Base-by-base conservation (phyloP, 2,113 vertebrate species). In the Myotis davidii region DNA sequence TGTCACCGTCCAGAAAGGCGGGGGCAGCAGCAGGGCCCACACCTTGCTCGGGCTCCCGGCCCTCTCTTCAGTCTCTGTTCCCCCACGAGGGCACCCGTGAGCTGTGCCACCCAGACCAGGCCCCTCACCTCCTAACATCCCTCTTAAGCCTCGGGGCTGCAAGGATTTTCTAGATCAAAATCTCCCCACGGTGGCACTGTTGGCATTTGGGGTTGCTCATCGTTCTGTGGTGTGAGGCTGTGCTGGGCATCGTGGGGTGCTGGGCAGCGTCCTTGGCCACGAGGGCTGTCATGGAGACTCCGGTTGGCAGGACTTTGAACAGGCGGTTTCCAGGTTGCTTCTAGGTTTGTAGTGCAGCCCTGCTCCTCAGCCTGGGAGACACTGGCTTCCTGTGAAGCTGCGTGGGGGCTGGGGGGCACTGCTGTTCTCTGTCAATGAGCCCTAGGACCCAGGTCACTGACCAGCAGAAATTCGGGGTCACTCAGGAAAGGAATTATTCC, bases 331-430 rank as follows among this genome's bases (percentile, higher is more conserved):
- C 13, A 11, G 21, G 52, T 13, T n/a, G 3, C 8, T 42, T 29
- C 17, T 1, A 20, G 74, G 32, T 90, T 67, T 88, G 65, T 70
- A 61, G 34, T 1, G 0, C 87, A 82, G 39, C n/a, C 59, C 25
- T 79, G 48, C 59, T 91, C 29, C 91, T 87, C 34, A 34, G 65
- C 34, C 88, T 64, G 32, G 77, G 48, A 69, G 50, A 79, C 50
- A 52, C 16, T 17, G 37, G 32, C 12, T 70, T 37, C 29, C 59
- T 12, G 0, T 8, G 16, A 65, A 65, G 48, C 72, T 52, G 59
- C 17, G 70, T 2, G 5, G 25, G n/a, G 52, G 54, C 1, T 1
- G 0, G 25, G 23, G 8, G 25, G 3, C 23, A 5, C 32, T 32
- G 32, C 50, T 42, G 32, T 77, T 67, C 39, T 85, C 67, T 3